Base-by-base conservation (phyloP, 2,113 vertebrate genomes). In the Mastomys coucha region DNA sequence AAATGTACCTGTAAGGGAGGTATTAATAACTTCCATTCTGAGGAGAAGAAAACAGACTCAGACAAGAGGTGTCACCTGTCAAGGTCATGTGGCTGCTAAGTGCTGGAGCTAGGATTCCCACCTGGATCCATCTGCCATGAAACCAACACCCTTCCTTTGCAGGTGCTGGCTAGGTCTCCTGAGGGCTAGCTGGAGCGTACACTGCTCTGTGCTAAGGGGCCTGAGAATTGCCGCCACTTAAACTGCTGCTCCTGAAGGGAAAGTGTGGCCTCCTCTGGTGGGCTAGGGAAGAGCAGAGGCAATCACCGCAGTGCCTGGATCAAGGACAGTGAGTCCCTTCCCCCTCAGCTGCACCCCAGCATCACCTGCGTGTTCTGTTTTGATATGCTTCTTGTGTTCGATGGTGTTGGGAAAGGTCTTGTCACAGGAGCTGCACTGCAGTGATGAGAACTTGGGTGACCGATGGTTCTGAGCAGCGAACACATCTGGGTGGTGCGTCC, bases 401-500 rank as follows among this genome's bases (percentile, higher is more conserved):
- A 98, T 94, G 3, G 97, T 96, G 82, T 97, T 99, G 78, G 99
- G 96, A 91, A 99, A 99, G 86, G 99, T 98, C 97, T 99, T 99
- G 96, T 99, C 98, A 95, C 99, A 99, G 94, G 98, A 97, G n/a
- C 98, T 98, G 96, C 99, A 99, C 97, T 99, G 99, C 33, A 99
- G 97, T 7, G 99, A 98, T 0, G 98, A 98, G 98, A 99, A 98
- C 98, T 98, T 99, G 91, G 99, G 98, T 81, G 98, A 98, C 7
- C 98, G 98, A 72, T 98, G 98, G 87, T 99, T 99, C 95, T 99
- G 99, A 81, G 97, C 98, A 26, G 99, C 99, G 95, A 99, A 99
- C 76, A 99, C 97, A 12, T 99, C 99, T 0, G 99, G 99, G 90
- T 99, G 99, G 92, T 99, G 99, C 72, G 99, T 99, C 94, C 99